Percentiles rank a stretch among this genome's conserved stretches.
Conservation (phyloP, 2,113 vertebrate genomes). For the Crotalus tigris region DNA sequence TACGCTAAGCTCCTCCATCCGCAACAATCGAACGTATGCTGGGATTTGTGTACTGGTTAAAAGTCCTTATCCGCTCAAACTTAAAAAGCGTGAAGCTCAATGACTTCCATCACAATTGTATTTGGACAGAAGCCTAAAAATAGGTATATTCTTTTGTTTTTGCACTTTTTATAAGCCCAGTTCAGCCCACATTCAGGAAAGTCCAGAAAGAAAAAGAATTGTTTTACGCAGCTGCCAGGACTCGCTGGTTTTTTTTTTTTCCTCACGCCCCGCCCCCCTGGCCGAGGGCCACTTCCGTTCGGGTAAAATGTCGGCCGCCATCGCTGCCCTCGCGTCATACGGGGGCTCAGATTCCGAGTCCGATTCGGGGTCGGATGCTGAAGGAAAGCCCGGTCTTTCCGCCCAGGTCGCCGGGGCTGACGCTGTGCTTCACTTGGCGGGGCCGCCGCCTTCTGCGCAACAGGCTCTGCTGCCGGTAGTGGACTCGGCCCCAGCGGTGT, state of each 20-base stretch:
- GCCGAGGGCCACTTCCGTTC: background rate
- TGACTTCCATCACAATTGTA: accelerated
- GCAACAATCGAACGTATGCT: slow-evolving; percentile 2
- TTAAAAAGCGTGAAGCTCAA: accelerated
- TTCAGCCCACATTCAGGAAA: background rate
- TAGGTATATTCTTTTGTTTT: accelerated
- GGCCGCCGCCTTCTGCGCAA: slow-evolving; percentile 48
- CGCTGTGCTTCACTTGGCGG: slow-evolving; percentile 77
- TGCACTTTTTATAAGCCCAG: background rate
- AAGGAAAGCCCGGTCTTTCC: slow-evolving; percentile 46
- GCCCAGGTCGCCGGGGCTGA: slow-evolving; percentile 66
- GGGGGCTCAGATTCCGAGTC: slow-evolving; percentile 84
- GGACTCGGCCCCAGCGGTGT: slow-evolving; percentile 87
- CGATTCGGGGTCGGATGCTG: slow-evolving; percentile 80
- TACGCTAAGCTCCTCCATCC: background rate
- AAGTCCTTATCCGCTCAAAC: slow-evolving; percentile 32
- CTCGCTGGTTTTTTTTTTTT: background rate
- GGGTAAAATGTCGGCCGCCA: slow-evolving; percentile 83
- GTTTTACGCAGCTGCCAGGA: slow-evolving; percentile 32
- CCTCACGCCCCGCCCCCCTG: background rate
- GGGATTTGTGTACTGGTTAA: background rate
- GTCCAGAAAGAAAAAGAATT: no score
- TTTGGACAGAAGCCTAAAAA: background rate
- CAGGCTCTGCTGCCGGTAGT: slow-evolving; percentile 65
- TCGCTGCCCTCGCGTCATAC: slow-evolving; percentile 83